A percentile compares a stretch with the other conserved stretches of the same genome.
Evolutionary conservation across 1,140 invertebrate genomes (phyloP).

Genomic region (Thaumetopoea pityocampa): DNA sequence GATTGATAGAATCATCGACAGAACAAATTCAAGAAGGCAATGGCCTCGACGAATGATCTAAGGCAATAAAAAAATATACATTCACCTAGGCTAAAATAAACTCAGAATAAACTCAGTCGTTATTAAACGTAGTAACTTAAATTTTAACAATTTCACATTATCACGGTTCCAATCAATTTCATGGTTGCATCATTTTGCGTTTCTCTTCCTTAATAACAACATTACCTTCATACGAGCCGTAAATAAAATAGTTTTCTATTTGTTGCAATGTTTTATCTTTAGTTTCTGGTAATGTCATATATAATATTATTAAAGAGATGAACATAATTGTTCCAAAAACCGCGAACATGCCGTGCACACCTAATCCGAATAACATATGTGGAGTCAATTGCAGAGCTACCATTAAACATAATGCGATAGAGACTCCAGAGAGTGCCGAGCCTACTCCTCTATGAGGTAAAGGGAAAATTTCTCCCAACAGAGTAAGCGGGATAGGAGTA

Average conservation of each 20-base stretch:
- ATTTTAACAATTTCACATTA: too few relatives aligned
- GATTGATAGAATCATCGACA: too few relatives aligned
- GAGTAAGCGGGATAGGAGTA: too few relatives aligned
- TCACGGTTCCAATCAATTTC: too few relatives aligned
- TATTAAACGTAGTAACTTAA: too few relatives aligned
- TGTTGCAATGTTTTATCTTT: constrained; percentile 53
- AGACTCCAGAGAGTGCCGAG: constrained; percentile 32
- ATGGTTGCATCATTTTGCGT: constrained; percentile 14
- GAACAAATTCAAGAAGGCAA: too few relatives aligned
- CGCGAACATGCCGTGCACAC: constrained; percentile 48
- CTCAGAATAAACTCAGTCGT: too few relatives aligned
- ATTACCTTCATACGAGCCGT: constrained; percentile 32
- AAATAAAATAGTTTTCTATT: constrained; percentile 51
- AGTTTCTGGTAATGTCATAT: constrained; percentile 48
- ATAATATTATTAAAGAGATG: constrained; percentile 27
- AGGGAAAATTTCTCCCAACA: too few relatives aligned
- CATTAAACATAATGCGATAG: constrained; percentile 31
- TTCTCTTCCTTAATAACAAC: constrained; percentile 3
- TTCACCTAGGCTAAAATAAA: too few relatives aligned
- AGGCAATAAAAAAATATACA: too few relatives aligned
- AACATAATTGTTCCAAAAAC: constrained; percentile 36
- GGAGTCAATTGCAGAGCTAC: constrained; percentile 44
- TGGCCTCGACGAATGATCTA: too few relatives aligned
- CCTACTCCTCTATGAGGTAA: too few relatives aligned
- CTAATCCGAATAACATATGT: constrained; percentile 34